A percentile compares a stretch with the other conserved stretches of the same genome.
These are phyloP conservation scores for human DNA, from an alignment of 2,113 vertebrate genomes.

Conservation along the genomic window GRCh38 chr2:24410001-24410500, in stretches of 20 bases:
- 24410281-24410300: background rate
- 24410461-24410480: background rate
- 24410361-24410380: background rate
- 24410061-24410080: background rate
- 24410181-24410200: background rate
- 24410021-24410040: background rate
- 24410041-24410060: background rate
- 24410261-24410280: background rate
- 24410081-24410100: background rate
- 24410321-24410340: background rate
- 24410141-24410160: background rate
- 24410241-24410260: background rate
- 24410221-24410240: constrained; percentile 14
- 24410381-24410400: constrained; percentile 36
- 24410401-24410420: background rate
- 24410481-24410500: background rate
- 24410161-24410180: background rate
- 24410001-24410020: background rate
- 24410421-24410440: background rate
- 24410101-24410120: constrained; percentile 35
- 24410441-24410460: constrained; percentile 37
- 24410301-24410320: background rate
- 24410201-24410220: background rate
- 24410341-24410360: background rate
- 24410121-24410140: constrained; percentile 50